Conservation (phyloP, 1,140 invertebrate genomes). For the Drosophila bipectinata region DNA sequence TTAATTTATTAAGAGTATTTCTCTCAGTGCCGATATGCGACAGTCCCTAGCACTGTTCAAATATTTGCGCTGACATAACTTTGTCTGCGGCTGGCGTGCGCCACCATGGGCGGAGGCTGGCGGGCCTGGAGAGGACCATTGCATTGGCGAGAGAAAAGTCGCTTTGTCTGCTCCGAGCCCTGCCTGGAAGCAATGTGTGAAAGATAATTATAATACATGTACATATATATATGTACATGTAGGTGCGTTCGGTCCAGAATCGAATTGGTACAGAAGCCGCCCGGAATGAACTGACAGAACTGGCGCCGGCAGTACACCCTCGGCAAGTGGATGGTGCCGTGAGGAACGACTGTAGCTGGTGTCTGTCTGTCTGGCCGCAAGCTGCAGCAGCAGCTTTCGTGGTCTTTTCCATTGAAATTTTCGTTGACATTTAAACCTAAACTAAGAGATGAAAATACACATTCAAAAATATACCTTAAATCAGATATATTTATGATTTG, state of each 20-base stretch:
- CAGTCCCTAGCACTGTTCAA: conserved; percentile 55
- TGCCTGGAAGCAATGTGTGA: conserved; percentile 59
- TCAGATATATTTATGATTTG: background rate
- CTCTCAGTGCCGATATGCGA: conserved; percentile 16
- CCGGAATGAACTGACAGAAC: conserved; percentile 3
- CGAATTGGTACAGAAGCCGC: background rate
- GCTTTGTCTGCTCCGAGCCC: conserved; percentile 53
- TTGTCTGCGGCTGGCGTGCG: conserved; percentile 74
- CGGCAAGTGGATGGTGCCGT: conserved; percentile 26
- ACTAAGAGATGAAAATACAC: conserved; percentile 59
- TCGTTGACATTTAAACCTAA: conserved; percentile 20
- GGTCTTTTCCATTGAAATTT: conserved; percentile 57
- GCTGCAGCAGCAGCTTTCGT: conserved; percentile 47
- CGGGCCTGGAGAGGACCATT: background rate
- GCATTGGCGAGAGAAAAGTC: conserved; percentile 22
- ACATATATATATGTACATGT: conserved; percentile 65
- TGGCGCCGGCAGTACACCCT: conserved; percentile 28
- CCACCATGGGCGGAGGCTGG: conserved; percentile 18
- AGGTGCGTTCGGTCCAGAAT: conserved; percentile 36
- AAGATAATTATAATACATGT: conserved; percentile 78
- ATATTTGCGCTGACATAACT: conserved; percentile 81
- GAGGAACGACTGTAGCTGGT: conserved; percentile 32
- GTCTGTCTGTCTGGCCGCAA: conserved; percentile 50
- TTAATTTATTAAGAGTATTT: background rate
- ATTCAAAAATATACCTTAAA: background rate